These are phyloP conservation scores for Podarcis muralis DNA, from an alignment of 2,113 vertebrate genomes.

Conservation along the genomic window DNA sequence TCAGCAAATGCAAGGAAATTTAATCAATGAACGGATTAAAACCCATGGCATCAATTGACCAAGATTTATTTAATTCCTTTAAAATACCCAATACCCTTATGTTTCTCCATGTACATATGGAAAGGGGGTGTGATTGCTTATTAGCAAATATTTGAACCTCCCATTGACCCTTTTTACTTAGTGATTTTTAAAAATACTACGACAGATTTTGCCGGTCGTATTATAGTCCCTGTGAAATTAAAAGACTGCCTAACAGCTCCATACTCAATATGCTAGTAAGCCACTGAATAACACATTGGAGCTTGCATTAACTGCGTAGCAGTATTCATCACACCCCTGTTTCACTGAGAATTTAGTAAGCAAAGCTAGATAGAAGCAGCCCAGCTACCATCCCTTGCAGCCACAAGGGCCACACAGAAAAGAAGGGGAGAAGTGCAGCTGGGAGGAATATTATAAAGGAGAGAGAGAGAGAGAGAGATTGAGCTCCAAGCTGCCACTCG, in stretches of 20 bases:
- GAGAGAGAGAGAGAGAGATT: constrained; percentile 31
- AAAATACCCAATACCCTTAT: too few species aligned
- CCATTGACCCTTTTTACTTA: background rate
- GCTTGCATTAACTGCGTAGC: constrained; percentile 23
- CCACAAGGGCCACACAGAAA: background rate
- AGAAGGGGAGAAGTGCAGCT: constrained; percentile 67
- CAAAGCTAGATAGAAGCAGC: constrained; percentile 48
- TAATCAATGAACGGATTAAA: background rate
- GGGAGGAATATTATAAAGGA: constrained; percentile 63
- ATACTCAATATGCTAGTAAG: constrained; percentile 8
- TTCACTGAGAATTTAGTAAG: constrained; percentile 34
- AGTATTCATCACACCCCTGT: constrained; percentile 6
- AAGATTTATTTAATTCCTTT: background rate
- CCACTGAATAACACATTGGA: constrained; percentile 31
- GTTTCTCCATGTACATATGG: background rate
- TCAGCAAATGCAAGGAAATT: background rate
- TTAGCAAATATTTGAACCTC: background rate
- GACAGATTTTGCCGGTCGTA: background rate
- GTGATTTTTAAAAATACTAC: background rate
- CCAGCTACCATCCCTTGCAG: constrained; percentile 32
- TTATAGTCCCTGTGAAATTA: background rate
- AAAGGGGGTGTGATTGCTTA: background rate
- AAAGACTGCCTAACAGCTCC: background rate
- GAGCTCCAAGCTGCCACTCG: constrained; percentile 61
- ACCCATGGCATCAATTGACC: background rate